Conservation (phyloP, 2,888 invertebrate genomes). For the Drosophila fungiperda region DNA sequence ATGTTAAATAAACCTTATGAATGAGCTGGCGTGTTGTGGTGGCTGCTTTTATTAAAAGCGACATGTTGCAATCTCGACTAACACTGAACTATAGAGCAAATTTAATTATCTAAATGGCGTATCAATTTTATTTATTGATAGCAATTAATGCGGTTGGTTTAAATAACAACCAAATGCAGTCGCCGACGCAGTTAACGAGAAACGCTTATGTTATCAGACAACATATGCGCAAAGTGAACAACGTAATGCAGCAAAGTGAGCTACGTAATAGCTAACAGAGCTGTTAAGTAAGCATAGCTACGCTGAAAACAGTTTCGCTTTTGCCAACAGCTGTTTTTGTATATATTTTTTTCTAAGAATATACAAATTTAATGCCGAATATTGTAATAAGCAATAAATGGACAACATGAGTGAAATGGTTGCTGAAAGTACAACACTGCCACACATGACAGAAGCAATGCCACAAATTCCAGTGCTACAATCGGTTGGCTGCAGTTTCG, state of each 20-base stretch:
- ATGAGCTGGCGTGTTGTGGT: constrained; percentile 58
- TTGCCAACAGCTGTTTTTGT: constrained; percentile 51
- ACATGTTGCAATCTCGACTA: constrained; percentile 51
- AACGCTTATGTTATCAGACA: constrained; percentile 1
- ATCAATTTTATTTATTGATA: constrained; percentile 20
- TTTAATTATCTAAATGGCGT: constrained; percentile 24
- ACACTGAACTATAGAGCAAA: constrained; percentile 15
- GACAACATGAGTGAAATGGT: constrained; percentile 44
- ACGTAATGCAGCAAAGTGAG: constrained; percentile 20
- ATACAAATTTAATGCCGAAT: constrained; percentile 31
- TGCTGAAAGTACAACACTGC: constrained; percentile 22
- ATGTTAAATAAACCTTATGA: constrained; percentile 72
- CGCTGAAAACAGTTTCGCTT: not conserved
- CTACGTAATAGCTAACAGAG: constrained; percentile 2
- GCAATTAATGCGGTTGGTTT: constrained; percentile 40
- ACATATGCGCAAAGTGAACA: constrained; percentile 19
- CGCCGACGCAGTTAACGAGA: constrained; percentile 30
- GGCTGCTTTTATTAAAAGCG: constrained; percentile 66
- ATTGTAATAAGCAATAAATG: constrained; percentile 22
- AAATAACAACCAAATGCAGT: constrained; percentile 51
- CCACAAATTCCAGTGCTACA: constrained; percentile 86
- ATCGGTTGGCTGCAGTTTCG: constrained; percentile 90
- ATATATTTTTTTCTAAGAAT: constrained; percentile 9
- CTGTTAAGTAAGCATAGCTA: not conserved
- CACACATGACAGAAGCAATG: constrained; percentile 25